phyloP scores from a whole-genome alignment of 2,113 vertebrate genomes.

The Hippotragus niger region DNA sequence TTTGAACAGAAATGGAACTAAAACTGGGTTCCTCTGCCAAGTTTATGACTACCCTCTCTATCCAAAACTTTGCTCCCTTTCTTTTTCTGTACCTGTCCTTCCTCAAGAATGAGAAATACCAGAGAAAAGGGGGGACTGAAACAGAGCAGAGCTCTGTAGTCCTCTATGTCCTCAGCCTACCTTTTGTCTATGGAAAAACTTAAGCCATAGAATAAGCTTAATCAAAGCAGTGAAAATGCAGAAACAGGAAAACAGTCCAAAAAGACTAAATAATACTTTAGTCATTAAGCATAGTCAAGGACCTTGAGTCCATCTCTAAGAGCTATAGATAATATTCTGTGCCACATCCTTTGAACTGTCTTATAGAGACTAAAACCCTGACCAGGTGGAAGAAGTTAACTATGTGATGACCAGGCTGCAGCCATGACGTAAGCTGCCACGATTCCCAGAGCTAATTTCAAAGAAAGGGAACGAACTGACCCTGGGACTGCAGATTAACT shows the following conservation, averaged over 20 bases:
- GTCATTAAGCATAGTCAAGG: background rate
- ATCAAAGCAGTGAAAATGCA: background rate
- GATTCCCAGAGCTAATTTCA: background rate
- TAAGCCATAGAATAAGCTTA: background rate
- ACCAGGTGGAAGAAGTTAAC: background rate
- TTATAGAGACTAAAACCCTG: background rate
- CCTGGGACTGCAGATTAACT: background rate
- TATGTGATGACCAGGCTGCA: background rate
- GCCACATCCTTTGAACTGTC: background rate
- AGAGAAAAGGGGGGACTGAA: background rate
- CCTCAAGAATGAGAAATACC: background rate
- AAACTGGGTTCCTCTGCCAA: background rate
- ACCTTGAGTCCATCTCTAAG: background rate
- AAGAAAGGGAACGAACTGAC: background rate
- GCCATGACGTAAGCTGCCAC: background rate
- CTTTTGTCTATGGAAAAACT: background rate
- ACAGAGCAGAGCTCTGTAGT: background rate
- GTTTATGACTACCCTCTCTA: background rate
- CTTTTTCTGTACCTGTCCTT: background rate
- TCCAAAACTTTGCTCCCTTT: background rate
- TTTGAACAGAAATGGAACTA: background rate
- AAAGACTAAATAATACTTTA: background rate
- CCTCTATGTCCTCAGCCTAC: background rate
- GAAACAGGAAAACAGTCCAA: background rate
- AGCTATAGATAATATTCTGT: background rate